A percentile compares a stretch with the other conserved stretches of the same genome.
Conservation (phyloP, 2,888 invertebrate species). For the Syritta pipiens region DNA sequence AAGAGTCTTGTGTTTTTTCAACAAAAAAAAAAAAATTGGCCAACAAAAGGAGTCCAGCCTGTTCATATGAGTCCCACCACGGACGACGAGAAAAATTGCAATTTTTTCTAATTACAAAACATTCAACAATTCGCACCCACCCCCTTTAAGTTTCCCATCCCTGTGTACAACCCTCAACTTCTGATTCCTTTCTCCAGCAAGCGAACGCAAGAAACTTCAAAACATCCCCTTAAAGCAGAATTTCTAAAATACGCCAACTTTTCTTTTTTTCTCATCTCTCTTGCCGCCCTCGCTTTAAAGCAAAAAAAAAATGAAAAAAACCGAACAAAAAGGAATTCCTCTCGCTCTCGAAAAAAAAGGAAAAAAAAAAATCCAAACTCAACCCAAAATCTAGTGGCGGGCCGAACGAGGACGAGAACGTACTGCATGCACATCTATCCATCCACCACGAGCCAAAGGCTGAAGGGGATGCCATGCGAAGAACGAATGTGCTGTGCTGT, state of each 20-base stretch:
- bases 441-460: constrained; percentile 57
- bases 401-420: constrained; percentile 24
- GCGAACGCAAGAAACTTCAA: constrained; percentile 48
- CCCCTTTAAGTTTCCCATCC: background rate
- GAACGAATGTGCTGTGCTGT: constrained; percentile 38
- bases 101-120: constrained; percentile 65
- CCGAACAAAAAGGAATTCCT: constrained; percentile 30
- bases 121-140: constrained; percentile 58
- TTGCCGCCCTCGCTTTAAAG: constrained; percentile 39
- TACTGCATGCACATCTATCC: constrained; percentile 50
- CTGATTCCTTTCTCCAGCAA: constrained; percentile 3
- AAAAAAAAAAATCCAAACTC: constrained; percentile 52
- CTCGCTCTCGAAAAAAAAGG: constrained; percentile 42
- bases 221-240: constrained; percentile 64
- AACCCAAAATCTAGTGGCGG: constrained; percentile 68
- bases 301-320: constrained; percentile 20
- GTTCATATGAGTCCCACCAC: too few species aligned
- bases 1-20: too few species aligned
- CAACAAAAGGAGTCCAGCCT: too few species aligned
- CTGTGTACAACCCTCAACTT: constrained; percentile 8
- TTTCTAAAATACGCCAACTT: constrained; percentile 62
- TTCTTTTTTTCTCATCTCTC: background rate
- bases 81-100: constrained; percentile 45
- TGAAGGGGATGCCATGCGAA: constrained; percentile 65
- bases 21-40: background rate